Evolutionary conservation across 2,113 vertebrate species (phyloP).

Genomic region (Oncorhynchus tshawytscha): DNA sequence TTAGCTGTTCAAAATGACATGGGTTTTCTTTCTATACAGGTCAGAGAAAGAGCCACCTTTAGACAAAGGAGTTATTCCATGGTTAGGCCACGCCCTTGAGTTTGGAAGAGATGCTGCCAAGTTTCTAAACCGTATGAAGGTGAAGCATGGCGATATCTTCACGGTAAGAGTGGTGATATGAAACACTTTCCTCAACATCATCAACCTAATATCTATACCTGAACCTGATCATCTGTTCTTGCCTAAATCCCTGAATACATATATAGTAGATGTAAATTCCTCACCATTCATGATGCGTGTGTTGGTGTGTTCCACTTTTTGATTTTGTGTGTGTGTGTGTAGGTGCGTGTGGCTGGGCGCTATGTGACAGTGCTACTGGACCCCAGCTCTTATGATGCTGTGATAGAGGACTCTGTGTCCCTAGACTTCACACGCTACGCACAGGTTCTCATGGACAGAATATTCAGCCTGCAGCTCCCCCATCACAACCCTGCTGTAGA

Average conservation of each 20-base stretch:
- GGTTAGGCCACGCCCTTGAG: constrained; percentile 85
- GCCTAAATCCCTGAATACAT: too few relatives aligned
- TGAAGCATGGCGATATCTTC: constrained; percentile 84
- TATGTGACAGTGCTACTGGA: constrained; percentile 84
- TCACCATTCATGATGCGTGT: too few relatives aligned
- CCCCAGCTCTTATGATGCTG: constrained; percentile 78
- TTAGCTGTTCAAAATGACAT: not conserved
- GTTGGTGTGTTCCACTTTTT: too few relatives aligned
- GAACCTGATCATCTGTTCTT: too few relatives aligned
- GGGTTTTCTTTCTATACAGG: constrained; percentile 49
- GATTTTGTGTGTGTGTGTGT: not conserved
- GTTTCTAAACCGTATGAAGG: constrained; percentile 82
- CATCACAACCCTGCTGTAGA: constrained; percentile 64
- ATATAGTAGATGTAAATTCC: too few relatives aligned
- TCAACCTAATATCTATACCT: not conserved
- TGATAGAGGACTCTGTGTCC: constrained; percentile 69
- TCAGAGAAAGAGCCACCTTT: constrained; percentile 79
- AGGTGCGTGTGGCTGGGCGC: constrained; percentile 82
- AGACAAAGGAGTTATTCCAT: constrained; percentile 80
- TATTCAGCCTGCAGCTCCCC: constrained; percentile 80
- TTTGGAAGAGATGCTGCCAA: constrained; percentile 84
- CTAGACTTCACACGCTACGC: constrained; percentile 83
- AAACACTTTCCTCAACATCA: too few relatives aligned
- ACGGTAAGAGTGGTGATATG: constrained; percentile 71
- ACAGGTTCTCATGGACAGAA: constrained; percentile 81